Evolutionary conservation across 37 sponge, comb jelly and placozoan species (phyloP).

Genomic region (Ephydatia muelleri): DNA sequence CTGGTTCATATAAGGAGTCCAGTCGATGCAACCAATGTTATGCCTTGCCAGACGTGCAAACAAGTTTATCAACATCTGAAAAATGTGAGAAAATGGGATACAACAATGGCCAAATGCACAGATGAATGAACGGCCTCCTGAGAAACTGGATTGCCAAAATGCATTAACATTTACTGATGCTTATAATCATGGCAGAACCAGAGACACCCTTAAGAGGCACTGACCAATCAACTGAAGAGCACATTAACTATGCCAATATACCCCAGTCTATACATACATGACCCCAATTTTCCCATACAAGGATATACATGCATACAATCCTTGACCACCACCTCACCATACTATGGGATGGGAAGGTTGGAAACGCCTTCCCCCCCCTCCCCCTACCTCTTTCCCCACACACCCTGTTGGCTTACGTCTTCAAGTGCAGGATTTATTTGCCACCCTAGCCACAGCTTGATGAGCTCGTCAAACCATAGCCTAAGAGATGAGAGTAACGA

Average conservation of each 20-base stretch:
- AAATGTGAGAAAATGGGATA: not conserved
- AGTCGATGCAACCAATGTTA: conserved; percentile 81
- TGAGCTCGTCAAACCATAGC: conserved; percentile 92
- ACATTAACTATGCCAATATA: too few relatives aligned
- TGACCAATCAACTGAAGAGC: too few relatives aligned
- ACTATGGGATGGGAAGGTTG: too few relatives aligned
- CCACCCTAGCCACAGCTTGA: conserved; percentile 61
- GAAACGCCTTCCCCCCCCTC: too few relatives aligned
- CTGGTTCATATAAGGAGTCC: conserved; percentile 88
- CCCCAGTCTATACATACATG: not conserved
- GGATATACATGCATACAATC: too few relatives aligned
- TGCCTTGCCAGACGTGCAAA: conserved; percentile 76
- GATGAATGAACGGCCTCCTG: too few relatives aligned
- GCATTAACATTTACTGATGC: not conserved
- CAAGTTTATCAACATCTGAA: conserved; percentile 62
- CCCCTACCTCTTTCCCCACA: too few relatives aligned
- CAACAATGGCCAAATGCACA: not conserved
- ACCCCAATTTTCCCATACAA: not conserved
- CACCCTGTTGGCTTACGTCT: conserved; percentile 23
- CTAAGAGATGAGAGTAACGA: conserved; percentile 7
- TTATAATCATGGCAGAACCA: too few relatives aligned
- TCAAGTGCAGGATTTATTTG: conserved; percentile 27
- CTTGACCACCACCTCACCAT: too few relatives aligned
- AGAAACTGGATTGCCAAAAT: too few relatives aligned
- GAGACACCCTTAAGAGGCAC: too few relatives aligned